phyloP scores from a whole-genome alignment of 2,888 invertebrate genomes.

The Saturnia japonica region DNA sequence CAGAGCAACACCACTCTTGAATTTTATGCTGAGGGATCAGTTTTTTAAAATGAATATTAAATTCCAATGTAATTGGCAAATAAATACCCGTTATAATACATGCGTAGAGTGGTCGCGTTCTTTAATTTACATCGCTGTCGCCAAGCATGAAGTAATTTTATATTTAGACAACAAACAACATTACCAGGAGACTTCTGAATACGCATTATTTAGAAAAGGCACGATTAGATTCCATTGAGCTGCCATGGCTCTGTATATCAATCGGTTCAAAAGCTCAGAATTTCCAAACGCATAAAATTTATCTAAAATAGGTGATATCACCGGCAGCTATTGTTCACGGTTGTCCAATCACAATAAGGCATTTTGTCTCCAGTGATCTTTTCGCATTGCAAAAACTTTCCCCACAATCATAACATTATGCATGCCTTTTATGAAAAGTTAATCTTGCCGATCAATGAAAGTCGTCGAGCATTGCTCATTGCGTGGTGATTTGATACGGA shows the following conservation, averaged over 20 bases:
- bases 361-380: conserved; percentile 39
- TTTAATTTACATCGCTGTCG: not conserved
- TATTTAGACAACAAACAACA: not conserved
- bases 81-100: no score
- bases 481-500: conserved; percentile 2
- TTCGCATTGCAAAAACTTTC: conserved; percentile 45
- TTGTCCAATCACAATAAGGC: conserved; percentile 35
- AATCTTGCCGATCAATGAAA: conserved; percentile 41
- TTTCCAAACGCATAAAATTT: not conserved
- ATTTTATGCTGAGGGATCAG: no score
- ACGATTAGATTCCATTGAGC: not conserved
- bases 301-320: conserved; percentile 25
- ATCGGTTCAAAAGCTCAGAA: not conserved
- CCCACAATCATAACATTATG: conserved; percentile 44
- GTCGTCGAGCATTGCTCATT: conserved; percentile 19
- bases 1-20: no score
- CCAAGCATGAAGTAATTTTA: not conserved
- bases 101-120: no score
- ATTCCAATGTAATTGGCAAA: no score
- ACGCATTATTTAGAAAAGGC: not conserved
- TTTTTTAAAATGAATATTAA: no score
- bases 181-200: not conserved
- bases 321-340: conserved; percentile 25
- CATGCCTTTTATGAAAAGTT: conserved; percentile 42
- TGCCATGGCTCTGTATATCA: not conserved